Conservation (phyloP, 2,113 vertebrate genomes). For the Rhabdomys dilectus region DNA sequence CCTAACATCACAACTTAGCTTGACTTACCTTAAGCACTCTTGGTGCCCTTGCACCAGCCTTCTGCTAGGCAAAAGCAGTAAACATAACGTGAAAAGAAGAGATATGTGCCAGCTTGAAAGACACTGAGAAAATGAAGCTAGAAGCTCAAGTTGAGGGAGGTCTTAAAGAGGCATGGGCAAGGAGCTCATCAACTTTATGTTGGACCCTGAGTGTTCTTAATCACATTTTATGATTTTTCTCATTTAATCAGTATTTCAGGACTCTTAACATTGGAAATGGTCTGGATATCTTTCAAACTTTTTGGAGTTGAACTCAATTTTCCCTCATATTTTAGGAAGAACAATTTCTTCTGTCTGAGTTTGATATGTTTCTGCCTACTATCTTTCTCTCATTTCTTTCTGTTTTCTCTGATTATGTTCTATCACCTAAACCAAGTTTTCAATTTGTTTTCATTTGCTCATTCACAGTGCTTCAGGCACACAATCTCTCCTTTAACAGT, state of each 20-base stretch:
- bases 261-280: neutral
- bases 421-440: neutral
- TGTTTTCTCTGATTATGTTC: neutral
- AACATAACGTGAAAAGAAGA: neutral
- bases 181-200: neutral
- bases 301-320: neutral
- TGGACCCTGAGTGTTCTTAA: neutral
- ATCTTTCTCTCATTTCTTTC: neutral
- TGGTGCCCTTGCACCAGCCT: neutral
- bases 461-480: neutral
- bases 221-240: conserved; percentile 43
- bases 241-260: neutral
- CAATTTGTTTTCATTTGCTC: neutral
- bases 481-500: neutral
- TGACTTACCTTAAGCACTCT: neutral
- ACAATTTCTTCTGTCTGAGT: neutral
- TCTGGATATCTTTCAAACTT: neutral
- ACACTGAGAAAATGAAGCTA: neutral
- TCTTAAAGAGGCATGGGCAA: neutral
- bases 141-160: neutral
- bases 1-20: neutral
- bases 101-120: neutral
- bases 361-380: neutral
- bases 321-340: neutral
- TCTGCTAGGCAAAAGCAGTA: neutral